These are phyloP conservation scores for Platalea minor DNA, from an alignment of 2,797 vertebrate genomes.

Conservation along the genomic window DNA sequence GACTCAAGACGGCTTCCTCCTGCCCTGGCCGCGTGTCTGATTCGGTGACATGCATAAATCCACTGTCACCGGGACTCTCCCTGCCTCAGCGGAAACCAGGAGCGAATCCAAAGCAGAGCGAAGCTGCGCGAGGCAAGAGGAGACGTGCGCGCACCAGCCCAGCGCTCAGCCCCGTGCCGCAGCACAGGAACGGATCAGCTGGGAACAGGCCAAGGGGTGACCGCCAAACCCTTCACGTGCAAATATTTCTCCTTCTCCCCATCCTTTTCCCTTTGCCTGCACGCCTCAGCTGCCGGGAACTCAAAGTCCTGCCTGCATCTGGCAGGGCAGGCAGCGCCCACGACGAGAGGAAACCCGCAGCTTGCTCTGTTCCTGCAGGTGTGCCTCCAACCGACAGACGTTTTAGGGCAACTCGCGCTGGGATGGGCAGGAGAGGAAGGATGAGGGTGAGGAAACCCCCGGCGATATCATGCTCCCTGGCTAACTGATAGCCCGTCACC, in stretches of 20 bases:
- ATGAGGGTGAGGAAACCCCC: not conserved
- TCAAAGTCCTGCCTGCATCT: not conserved
- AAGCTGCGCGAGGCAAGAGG: not conserved
- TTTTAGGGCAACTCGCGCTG: not conserved
- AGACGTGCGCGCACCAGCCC: not conserved
- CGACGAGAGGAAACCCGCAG: not conserved
- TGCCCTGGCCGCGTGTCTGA: not conserved
- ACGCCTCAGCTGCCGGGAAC: not conserved
- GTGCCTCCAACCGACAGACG: not conserved
- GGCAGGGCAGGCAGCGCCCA: not conserved
- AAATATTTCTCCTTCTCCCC: not conserved
- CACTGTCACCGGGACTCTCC: not conserved
- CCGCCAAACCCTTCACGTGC: not conserved
- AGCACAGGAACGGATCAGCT: not conserved
- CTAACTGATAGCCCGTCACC: not conserved
- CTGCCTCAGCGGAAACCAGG: not conserved
- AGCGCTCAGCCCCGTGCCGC: not conserved
- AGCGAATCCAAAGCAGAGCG: not conserved
- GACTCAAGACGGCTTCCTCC: not conserved
- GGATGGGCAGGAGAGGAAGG: not conserved
- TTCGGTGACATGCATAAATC: not conserved
- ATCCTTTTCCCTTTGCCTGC: not conserved
- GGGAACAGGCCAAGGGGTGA: not conserved
- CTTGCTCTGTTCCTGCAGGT: not conserved
- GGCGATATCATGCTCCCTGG: fast-evolving